Base-by-base conservation (phyloP, 2,888 invertebrate genomes). In the Polyommatus iphigenia region DNA sequence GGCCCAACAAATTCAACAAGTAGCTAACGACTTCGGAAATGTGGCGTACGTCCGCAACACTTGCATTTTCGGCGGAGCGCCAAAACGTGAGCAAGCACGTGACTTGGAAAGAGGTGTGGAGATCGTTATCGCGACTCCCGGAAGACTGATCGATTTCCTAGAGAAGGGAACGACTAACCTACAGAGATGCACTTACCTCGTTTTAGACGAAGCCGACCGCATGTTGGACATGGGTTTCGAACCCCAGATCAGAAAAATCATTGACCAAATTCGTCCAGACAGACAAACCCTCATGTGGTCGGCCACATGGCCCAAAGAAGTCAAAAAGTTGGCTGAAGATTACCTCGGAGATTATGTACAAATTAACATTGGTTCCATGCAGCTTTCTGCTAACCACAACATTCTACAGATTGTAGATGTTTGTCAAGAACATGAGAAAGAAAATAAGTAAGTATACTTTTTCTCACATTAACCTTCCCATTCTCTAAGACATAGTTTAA, bases 181-280 rank as follows among this genome's bases (percentile, higher is more conserved):
- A 77, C 95, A 95, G 32, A 95, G 97, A 76, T 97, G 97, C 86
- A 98, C 98, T 2, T 98, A 98, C 87, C 91, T 98, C 81, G 98
- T 98, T 0, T 90, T 98, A 78, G 98, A 98, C 91, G 98, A 98
- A 90, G 98, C 98, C 79, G 98, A 99, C 88, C 95, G 99, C 76
- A 99, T 99, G 99, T 95, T 99, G 85, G 99, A 99, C 91, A 99
- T 99, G 99, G 99, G 99, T 81, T 99, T 99, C 89, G 99, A 99
- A 89, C 99, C 99, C 4, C 99, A 99, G 90, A 98, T 99, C 82
- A 95, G 98, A 78, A 98, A 98, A 91, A 98, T 99, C 84, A 95
- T 99, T 83, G 97, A 98, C 86, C 98, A 99, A 90, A 98, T 99
- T 83, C 95, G 98, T 82, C 98, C 98, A 20, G 98, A 99, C 87